Evolutionary conservation across 2,113 vertebrate genomes (phyloP).

Genomic region (Anarrhichthys ocellatus): DNA sequence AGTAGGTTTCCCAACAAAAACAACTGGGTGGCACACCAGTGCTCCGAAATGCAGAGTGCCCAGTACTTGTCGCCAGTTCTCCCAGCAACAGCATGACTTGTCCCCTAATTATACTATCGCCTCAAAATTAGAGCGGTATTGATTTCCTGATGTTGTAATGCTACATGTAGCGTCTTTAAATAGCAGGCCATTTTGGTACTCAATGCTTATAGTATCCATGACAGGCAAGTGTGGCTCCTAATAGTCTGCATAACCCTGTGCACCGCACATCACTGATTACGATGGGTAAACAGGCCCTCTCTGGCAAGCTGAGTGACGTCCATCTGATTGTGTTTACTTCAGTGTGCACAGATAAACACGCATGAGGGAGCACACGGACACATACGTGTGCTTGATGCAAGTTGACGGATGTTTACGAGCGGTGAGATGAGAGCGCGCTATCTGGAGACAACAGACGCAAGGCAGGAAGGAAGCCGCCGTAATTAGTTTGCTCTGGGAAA

Average conservation of each 20-base stretch:
- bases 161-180: slow-evolving; percentile 65
- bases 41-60: slow-evolving; percentile 3
- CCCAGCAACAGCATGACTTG: slow-evolving; percentile 64
- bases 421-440: slow-evolving; percentile 54
- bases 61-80: slow-evolving; percentile 46
- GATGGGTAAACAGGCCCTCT: slow-evolving; percentile 18
- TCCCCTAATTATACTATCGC: slow-evolving; percentile 63
- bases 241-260: slow-evolving; percentile 49
- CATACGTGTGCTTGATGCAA: neutral
- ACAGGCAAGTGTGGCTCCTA: slow-evolving; percentile 49
- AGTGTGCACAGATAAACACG: slow-evolving; percentile 3
- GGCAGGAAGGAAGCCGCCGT: slow-evolving; percentile 69
- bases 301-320: neutral
- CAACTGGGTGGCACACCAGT: slow-evolving; percentile 1
- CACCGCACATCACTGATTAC: slow-evolving; percentile 37
- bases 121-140: slow-evolving; percentile 58
- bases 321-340: slow-evolving; percentile 39
- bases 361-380: neutral
- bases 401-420: slow-evolving; percentile 52
- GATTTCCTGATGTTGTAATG: slow-evolving; percentile 63
- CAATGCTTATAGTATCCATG: slow-evolving; percentile 34
- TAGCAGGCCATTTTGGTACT: slow-evolving; percentile 47
- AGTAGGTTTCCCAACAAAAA: neutral
- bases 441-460: slow-evolving; percentile 59
- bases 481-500: slow-evolving; percentile 70